These are phyloP conservation scores for Zapornia atra DNA, from an alignment of 2,113 vertebrate genomes.

Conservation along the genomic window DNA sequence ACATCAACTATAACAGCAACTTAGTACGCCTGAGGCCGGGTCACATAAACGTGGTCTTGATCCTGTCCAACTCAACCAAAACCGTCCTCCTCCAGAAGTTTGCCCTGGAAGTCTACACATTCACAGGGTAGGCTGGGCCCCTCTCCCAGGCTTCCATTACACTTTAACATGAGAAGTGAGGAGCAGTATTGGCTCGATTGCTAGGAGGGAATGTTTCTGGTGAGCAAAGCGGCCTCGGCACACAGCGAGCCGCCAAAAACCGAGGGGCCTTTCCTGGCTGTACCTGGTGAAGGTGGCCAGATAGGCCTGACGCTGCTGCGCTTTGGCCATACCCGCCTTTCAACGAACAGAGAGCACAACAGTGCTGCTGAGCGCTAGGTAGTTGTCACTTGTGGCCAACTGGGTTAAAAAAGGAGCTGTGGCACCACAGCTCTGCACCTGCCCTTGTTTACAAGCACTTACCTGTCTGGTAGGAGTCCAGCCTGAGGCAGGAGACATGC, in stretches of 20 bases:
- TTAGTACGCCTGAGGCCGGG: slow-evolving; percentile 92
- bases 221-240: accelerated
- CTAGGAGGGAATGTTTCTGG: background rate
- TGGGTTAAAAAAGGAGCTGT: background rate
- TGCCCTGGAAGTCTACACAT: slow-evolving; percentile 93
- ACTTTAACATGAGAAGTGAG: background rate
- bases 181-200: accelerated
- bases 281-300: no score
- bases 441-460: background rate
- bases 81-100: slow-evolving; percentile 94
- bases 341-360: accelerated
- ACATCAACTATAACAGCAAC: slow-evolving; percentile 95
- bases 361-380: background rate
- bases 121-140: slow-evolving; percentile 84
- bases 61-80: slow-evolving; percentile 91
- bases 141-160: background rate
- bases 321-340: background rate
- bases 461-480: background rate
- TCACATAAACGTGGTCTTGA: slow-evolving; percentile 96
- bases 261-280: accelerated
- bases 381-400: background rate
- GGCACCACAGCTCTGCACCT: background rate
- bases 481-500: accelerated
- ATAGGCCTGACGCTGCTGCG: background rate
- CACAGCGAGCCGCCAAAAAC: background rate